Conservation (phyloP, 2,797 vertebrate genomes). For the Cossypha caffra region DNA sequence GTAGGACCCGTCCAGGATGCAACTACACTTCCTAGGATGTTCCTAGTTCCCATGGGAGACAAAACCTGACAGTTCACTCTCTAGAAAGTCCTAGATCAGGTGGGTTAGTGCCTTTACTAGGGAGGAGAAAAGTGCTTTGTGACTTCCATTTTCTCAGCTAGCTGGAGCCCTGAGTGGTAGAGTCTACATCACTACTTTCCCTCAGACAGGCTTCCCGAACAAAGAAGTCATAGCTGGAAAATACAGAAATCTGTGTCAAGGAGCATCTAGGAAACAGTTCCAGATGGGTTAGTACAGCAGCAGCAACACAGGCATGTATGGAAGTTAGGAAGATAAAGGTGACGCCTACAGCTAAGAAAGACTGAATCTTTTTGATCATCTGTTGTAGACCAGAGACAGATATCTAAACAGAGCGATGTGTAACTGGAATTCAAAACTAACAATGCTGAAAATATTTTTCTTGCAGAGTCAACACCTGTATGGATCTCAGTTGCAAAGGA, state of each 20-base stretch:
- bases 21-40: not conserved
- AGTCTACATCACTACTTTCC: not conserved
- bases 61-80: not conserved
- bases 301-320: not conserved
- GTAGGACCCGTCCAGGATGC: not conserved
- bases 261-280: not conserved
- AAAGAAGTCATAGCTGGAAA: not conserved
- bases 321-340: not conserved
- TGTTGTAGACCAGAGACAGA: not conserved
- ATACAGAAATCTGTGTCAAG: not conserved
- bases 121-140: not conserved
- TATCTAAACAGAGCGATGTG: fast-evolving
- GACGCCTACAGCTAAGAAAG: fast-evolving
- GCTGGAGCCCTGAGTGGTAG: not conserved
- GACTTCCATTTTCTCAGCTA: not conserved
- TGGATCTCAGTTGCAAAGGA: not conserved
- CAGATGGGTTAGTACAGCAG: not conserved
- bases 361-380: not conserved
- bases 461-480: not conserved
- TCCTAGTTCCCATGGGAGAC: not conserved
- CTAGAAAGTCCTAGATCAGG: not conserved
- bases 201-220: not conserved
- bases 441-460: not conserved
- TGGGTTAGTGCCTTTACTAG: not conserved
- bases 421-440: not conserved